Base-by-base conservation (phyloP, 2,113 vertebrate species). In the Pelmatolapia mariae region DNA sequence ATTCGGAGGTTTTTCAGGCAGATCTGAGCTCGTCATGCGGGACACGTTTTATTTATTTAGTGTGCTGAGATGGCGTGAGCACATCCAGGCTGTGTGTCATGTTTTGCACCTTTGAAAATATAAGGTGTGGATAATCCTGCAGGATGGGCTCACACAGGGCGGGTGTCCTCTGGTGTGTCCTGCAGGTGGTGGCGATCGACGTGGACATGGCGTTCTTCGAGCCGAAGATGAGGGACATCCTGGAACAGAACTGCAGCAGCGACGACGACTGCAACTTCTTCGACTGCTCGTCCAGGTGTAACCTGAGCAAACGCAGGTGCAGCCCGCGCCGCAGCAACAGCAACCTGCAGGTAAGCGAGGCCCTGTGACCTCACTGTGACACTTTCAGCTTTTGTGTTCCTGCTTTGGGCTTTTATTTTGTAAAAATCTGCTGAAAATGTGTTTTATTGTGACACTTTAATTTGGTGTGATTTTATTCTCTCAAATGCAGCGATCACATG, bases 121-220 rank as follows among this genome's bases (percentile, higher is more conserved):
- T 73, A 29, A 76, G 16, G 12, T 43, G 36, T 16, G 66, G n/a
- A 16, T 71, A 0, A 71, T 24, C 22, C 40, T 47, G 68, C 68
- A 73, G 68, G 22, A 45, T 4, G 7, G 16, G n/a, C 36, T 68
- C n/a, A 40, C 36, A 40, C 11, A 8, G 66, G 33, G 3, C 4
- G 5, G 40, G 9, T 47, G 40, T 76, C 43, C 6, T 50, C 3
- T 12, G 22, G 5, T 8, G 57, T n/a, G 22, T 52, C 24, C 29
- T 4, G 11, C 94, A 99, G 99, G 99, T 99, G 68, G 98, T 99
- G 40, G 98, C 98, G 26, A 99, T 99, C 10, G 99, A 99, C 40
- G 98, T 99, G 93, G 99, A 99, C 96, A 99, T 99, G 99, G 98
- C 98, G 40, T 99, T 99, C 95, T 99, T 99, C 78, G 98, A 99